Evolutionary conservation across 2,888 invertebrate species (phyloP), one percentile per base, ranked within the genome.

Genomic region (Conchocele bisecta): DNA sequence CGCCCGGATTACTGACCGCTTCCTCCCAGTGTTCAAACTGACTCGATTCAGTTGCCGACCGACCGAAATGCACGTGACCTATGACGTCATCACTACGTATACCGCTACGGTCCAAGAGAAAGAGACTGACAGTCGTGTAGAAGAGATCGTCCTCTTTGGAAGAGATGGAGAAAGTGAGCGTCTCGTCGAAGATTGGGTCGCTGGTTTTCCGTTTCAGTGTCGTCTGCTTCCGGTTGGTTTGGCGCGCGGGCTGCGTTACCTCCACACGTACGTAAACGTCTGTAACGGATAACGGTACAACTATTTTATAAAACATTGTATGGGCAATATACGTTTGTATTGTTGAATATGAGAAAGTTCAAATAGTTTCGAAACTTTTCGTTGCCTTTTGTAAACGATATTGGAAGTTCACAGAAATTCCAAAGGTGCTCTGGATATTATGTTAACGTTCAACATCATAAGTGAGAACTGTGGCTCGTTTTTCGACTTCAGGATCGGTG

Each of bases 261-360:
- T 89, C 89, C 24, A 91, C 88, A 50, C 88, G 85, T n/a, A 91
- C 88, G 68, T 91, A 92, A 4, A 91, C 91, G 81, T 92, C 92
- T 91, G 86, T 41, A 88, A 86, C 33, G 22, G 35, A 51, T 35
- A 13, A 35, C 11, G 37, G 37, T 11, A 35, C 37, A 35, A 13
- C n/a, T n/a, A 35, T 35, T 35, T 35, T 35, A 35, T 35, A n/a
- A n/a, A n/a, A n/a, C n/a, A n/a, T n/a, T n/a, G n/a, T n/a, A n/a
- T n/a, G n/a, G n/a, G n/a, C n/a, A n/a, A n/a, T n/a, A n/a, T n/a
- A n/a, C n/a, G n/a, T n/a, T n/a, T n/a, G n/a, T n/a, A n/a, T n/a
- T n/a, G n/a, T n/a, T n/a, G n/a, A n/a, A n/a, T n/a, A n/a, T n/a
- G n/a, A n/a, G n/a, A n/a, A n/a, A n/a, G n/a, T n/a, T n/a, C n/a